phyloP scores from a whole-genome alignment of 2,797 vertebrate genomes.

The Babyrousa celebensis region DNA sequence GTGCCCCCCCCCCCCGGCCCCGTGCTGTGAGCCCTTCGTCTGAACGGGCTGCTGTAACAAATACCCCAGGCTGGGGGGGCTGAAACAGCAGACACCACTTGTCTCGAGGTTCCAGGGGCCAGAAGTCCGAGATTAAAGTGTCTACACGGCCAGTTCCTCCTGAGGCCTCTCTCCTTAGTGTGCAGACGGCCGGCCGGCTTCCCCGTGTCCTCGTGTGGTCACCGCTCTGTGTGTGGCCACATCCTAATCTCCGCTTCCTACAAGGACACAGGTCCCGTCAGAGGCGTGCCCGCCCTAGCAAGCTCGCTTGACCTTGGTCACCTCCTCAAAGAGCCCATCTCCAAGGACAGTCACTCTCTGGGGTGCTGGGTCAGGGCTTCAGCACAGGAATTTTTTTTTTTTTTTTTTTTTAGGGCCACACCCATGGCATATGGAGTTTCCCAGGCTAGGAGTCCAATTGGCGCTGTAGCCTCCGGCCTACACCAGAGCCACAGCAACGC shows the following conservation, averaged over 20 bases:
- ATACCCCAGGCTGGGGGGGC: not conserved
- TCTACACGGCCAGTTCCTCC: fast-evolving
- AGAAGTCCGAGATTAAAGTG: not conserved
- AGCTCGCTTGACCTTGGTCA: not conserved
- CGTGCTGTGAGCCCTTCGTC: fast-evolving
- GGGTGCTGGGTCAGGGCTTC: not conserved
- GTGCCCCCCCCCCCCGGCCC: no score
- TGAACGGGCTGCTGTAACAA: fast-evolving
- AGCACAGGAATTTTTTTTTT: not conserved
- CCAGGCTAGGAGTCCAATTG: no score
- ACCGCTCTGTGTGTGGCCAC: fast-evolving
- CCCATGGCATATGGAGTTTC: no score
- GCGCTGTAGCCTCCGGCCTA: no score
- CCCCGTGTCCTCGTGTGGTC: fast-evolving
- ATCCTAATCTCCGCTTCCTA: not conserved
- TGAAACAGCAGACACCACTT: fast-evolving
- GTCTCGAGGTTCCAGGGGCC: fast-evolving
- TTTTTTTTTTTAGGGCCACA: no score
- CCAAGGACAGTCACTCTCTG: not conserved
- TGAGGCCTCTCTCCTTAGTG: not conserved
- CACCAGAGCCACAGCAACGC: no score
- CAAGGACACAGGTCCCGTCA: not conserved
- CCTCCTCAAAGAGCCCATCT: not conserved
- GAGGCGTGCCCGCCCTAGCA: fast-evolving
- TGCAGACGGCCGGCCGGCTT: fast-evolving